A percentile compares a stretch with the other conserved stretches of the same genome.
Evolutionary conservation across 2,888 invertebrate genomes (phyloP).

Genomic region (Drosophila borborema): DNA sequence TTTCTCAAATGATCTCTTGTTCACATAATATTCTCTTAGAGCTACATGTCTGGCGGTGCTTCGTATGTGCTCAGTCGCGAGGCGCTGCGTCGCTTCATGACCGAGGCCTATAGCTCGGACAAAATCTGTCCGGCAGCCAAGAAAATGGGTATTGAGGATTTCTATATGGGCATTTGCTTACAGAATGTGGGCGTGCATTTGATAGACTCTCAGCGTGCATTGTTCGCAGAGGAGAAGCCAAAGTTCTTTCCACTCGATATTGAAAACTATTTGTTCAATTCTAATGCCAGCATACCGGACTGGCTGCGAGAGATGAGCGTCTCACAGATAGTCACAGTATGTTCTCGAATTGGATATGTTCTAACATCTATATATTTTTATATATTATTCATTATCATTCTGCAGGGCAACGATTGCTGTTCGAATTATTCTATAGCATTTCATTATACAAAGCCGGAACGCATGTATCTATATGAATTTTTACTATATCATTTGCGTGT

Average conservation of each 20-base stretch:
- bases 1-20: background rate
- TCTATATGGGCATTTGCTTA: constrained; percentile 89
- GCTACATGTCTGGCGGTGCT: constrained; percentile 96
- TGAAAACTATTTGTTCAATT: constrained; percentile 43
- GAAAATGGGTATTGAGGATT: constrained; percentile 84
- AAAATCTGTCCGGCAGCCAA: constrained; percentile 85
- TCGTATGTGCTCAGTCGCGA: constrained; percentile 96
- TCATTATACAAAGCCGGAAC: constrained; percentile 95
- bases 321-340: constrained; percentile 87
- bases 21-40: constrained; percentile 83
- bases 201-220: constrained; percentile 90
- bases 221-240: constrained; percentile 52
- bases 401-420: constrained; percentile 94
- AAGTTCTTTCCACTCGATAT: constrained; percentile 72
- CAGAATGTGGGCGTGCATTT: constrained; percentile 94
- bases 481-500: constrained; percentile 95
- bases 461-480: constrained; percentile 98
- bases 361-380: fast-evolving
- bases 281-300: constrained; percentile 58
- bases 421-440: constrained; percentile 97
- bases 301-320: constrained; percentile 72
- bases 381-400: background rate
- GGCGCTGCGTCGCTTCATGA: constrained; percentile 91
- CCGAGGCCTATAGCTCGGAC: constrained; percentile 88
- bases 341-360: background rate